Conservation (phyloP, 1,140 invertebrate genomes). For the Amphibalanus amphitrite region DNA sequence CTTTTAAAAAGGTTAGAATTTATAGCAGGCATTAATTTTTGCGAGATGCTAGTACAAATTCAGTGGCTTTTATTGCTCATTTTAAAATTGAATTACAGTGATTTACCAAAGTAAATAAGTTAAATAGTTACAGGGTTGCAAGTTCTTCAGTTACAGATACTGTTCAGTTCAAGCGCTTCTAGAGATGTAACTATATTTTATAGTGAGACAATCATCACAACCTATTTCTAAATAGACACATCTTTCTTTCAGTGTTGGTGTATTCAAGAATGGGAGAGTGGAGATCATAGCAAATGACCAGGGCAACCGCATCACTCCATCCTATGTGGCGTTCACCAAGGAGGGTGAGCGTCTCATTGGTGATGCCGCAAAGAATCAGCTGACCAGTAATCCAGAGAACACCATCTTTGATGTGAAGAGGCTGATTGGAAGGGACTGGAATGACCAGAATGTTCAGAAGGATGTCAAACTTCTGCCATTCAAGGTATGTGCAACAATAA, state of each 20-base stretch:
- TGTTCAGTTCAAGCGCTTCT: background rate
- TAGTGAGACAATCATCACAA: background rate
- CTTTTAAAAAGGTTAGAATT: background rate
- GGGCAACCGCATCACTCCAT: slow-evolving; percentile 93
- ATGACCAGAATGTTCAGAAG: slow-evolving; percentile 69
- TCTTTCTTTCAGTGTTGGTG: slow-evolving; percentile 65
- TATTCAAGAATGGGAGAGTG: slow-evolving; percentile 97
- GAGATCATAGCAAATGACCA: too few relatives aligned
- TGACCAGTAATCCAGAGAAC: slow-evolving; percentile 94
- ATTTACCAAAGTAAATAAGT: too few relatives aligned
- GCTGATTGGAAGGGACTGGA: slow-evolving; percentile 87
- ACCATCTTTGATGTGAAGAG: slow-evolving; percentile 94
- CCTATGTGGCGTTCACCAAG: slow-evolving; percentile 86
- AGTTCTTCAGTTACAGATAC: too few relatives aligned
- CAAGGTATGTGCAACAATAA: slow-evolving; percentile 22
- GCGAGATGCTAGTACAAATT: too few relatives aligned
- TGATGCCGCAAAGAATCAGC: too few relatives aligned
- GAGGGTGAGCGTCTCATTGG: slow-evolving; percentile 58
- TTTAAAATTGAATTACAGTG: too few relatives aligned
- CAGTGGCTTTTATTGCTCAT: too few relatives aligned
- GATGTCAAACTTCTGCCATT: slow-evolving; percentile 91
- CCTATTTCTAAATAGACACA: background rate
- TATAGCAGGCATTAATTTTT: background rate
- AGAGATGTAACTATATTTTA: background rate
- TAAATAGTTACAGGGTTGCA: too few relatives aligned